Evolutionary conservation across 64 coral and sea anemone genomes (phyloP), one percentile per base, ranked within the genome.

Genomic region (Montipora sp.): DNA sequence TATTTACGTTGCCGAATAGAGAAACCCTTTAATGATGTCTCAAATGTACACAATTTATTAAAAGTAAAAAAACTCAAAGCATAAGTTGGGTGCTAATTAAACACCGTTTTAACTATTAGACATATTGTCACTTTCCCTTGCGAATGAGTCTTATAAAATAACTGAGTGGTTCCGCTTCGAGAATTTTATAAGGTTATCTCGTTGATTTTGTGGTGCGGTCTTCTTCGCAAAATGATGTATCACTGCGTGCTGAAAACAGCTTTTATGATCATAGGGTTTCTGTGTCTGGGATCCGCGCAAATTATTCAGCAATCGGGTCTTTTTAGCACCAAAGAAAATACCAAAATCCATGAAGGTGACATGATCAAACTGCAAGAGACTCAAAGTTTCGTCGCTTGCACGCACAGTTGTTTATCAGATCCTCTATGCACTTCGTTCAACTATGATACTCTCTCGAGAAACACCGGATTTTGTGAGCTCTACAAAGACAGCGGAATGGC

Each of bases 341-440:
- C 6, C 7, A 85, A 50, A 46, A 27, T 85, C 19, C 2, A 71
- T 22, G 7, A 70, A 2, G 84, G 65, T 14, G 58, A 46, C 11
- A 69, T 80, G 47, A 79, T 93, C 47, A 87, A 80, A 80, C 58
- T 74, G 0, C 82, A 80, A 51, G 51, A 48, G n/a, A 93, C 19
- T 3, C 83, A 75, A 3, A 72, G 83, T 79, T 27, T 47, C 4
- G 8, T 80, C 6, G 51, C 59, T 13, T 93, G 91, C 22, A 77
- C 75, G 23, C 91, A 88, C 15, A 19, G 51, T 11, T 93, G 91
- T 46, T 71, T 88, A 73, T 49, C 67, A 19, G 27, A 87, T 8
- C 60, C 91, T 13, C 50, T 47, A 0, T 93, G 91, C 36, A 22
- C 48, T 11, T 63, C 51, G 9, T 93, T 83, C 43, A 93, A 93